Conservation (phyloP, 2,797 vertebrate species). For the Platalea minor region DNA sequence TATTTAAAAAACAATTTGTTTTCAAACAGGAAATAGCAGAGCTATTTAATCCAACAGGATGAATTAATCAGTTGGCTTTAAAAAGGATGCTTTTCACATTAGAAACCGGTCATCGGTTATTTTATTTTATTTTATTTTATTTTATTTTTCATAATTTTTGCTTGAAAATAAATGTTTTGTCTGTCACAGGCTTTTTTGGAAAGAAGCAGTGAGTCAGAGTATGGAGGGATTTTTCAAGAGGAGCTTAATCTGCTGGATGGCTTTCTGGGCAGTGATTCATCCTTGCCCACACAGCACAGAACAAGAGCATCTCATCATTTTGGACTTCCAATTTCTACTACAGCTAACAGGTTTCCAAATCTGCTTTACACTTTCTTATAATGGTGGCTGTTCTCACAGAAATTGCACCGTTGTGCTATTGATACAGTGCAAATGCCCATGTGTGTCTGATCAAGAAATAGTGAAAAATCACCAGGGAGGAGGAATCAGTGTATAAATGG, state of each 20-base stretch:
- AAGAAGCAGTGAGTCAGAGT: background rate
- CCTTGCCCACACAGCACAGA: background rate
- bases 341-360: background rate
- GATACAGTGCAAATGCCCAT: background rate
- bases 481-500: background rate
- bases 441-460: background rate
- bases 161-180: background rate
- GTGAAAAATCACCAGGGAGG: background rate
- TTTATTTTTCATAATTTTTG: background rate
- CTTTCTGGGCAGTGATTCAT: background rate
- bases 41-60: background rate
- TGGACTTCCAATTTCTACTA: background rate
- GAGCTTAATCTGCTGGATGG: background rate
- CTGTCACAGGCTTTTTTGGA: background rate
- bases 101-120: background rate
- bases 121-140: background rate
- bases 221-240: background rate
- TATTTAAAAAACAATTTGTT: background rate
- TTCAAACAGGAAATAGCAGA: background rate
- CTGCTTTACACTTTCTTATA: background rate
- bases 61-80: background rate
- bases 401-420: background rate
- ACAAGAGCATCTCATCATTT: background rate
- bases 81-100: background rate
- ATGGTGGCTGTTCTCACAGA: background rate